phyloP scores from a whole-genome alignment of 2,113 vertebrate genomes.

The Crotalus horridus region DNA sequence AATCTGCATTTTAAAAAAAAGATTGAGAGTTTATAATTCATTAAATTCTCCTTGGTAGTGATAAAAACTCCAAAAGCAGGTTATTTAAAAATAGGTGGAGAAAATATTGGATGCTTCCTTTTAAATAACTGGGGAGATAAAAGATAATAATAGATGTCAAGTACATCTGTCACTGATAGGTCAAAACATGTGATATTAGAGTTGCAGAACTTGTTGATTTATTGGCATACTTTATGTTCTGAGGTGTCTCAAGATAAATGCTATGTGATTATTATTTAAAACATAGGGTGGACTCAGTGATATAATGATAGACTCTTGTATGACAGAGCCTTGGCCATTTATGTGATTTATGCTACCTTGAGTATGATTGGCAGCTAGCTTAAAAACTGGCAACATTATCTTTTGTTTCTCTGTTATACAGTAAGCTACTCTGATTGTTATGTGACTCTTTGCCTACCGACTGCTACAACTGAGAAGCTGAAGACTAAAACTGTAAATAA shows the following conservation, averaged over 20 bases:
- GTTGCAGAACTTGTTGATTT: background rate
- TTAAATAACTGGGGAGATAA: background rate
- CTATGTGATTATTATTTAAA: background rate
- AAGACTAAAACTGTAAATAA: conserved; percentile 78
- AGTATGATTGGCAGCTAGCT: background rate
- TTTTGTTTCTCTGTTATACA: conserved; percentile 33
- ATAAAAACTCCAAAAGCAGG: background rate
- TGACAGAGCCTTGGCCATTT: background rate
- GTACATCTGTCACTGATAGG: background rate
- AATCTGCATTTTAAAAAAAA: background rate
- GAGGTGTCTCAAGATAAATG: background rate
- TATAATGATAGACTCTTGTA: background rate
- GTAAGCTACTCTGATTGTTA: conserved; percentile 80
- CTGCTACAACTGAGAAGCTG: conserved; percentile 60
- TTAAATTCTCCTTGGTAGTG: background rate
- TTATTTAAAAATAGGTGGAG: background rate
- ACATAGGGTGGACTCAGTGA: background rate
- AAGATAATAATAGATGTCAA: background rate
- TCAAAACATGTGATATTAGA: background rate
- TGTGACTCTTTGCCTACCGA: conserved; percentile 76
- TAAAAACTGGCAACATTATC: background rate
- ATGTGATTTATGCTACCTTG: background rate
- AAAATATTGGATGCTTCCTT: background rate
- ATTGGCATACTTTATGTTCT: background rate
- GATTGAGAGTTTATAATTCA: background rate